Conservation (phyloP, 2,888 invertebrate genomes). For the Xanthostigma xanthostigma region DNA sequence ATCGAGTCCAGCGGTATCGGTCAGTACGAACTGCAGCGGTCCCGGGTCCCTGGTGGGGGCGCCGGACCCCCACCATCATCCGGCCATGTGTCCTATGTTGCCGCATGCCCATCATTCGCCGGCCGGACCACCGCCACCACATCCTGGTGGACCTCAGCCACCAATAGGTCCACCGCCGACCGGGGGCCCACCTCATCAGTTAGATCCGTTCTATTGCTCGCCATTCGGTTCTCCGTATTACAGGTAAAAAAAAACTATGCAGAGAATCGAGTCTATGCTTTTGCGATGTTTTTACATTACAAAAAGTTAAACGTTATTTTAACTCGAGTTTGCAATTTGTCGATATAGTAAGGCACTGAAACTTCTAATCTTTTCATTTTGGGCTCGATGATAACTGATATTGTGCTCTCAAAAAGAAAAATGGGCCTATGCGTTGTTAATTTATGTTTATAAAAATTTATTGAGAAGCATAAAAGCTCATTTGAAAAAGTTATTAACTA, state of each 20-base stretch:
- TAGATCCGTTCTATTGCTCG: constrained; percentile 41
- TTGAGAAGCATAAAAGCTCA: too few relatives aligned
- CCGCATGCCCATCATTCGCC: constrained; percentile 26
- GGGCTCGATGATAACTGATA: too few relatives aligned
- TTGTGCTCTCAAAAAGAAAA: too few relatives aligned
- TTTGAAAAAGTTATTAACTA: too few relatives aligned
- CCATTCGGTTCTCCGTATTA: constrained; percentile 41
- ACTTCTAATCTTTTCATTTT: too few relatives aligned
- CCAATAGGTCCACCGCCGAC: constrained; percentile 22
- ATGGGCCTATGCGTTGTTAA: too few relatives aligned
- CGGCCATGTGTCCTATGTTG: constrained; percentile 23
- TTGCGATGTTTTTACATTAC: too few relatives aligned
- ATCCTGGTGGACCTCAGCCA: constrained; percentile 25
- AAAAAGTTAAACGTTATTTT: too few relatives aligned
- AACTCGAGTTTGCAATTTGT: too few relatives aligned
- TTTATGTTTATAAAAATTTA: too few relatives aligned
- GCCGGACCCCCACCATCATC: constrained; percentile 24
- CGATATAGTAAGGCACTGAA: too few relatives aligned
- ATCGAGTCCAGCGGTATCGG: constrained; percentile 7
- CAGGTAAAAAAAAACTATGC: constrained; percentile 32
- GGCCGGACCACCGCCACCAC: constrained; percentile 21
- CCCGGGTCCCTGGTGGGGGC: constrained; percentile 15
- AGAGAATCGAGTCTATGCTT: not conserved
- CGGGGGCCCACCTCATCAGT: constrained; percentile 23
- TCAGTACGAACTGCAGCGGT: constrained; percentile 14